A percentile compares a stretch with the other conserved stretches of the same genome.
phyloP scores from a whole-genome alignment of 2,888 invertebrate species.

The Drosophila engyochracea region DNA sequence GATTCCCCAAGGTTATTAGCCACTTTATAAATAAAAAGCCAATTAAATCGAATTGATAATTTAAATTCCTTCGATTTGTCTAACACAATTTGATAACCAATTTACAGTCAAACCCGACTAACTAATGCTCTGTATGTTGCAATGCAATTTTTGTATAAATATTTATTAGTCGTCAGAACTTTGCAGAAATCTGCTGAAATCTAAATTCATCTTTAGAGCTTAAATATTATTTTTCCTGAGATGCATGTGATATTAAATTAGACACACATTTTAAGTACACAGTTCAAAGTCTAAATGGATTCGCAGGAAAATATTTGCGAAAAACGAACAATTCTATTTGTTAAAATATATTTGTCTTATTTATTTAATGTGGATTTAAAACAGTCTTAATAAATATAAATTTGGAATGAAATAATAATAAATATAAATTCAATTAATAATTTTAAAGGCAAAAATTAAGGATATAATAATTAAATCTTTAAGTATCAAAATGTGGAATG shows the following conservation, averaged over 20 bases:
- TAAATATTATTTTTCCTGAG: not conserved
- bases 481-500: not conserved
- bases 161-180: not conserved
- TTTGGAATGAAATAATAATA: no score
- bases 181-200: not conserved
- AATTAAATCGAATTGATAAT: conserved; percentile 37
- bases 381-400: no score
- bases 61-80: conserved; percentile 15
- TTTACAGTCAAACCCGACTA: not conserved
- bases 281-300: not conserved
- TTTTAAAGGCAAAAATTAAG: not conserved
- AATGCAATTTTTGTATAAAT: not conserved
- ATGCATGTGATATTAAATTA: not conserved
- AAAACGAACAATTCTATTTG: not conserved
- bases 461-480: not conserved
- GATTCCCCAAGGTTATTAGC: conserved; percentile 43
- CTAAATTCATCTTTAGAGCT: not conserved
- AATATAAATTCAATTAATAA: not conserved
- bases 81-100: not conserved
- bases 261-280: not conserved
- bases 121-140: not conserved
- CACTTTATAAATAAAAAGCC: conserved; percentile 48
- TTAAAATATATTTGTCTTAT: not conserved
- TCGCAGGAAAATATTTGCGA: not conserved
- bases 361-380: not conserved